These are phyloP conservation scores for Sinohyriopsis cumingii DNA, from an alignment of 2,888 invertebrate genomes.

Conservation along the genomic window DNA sequence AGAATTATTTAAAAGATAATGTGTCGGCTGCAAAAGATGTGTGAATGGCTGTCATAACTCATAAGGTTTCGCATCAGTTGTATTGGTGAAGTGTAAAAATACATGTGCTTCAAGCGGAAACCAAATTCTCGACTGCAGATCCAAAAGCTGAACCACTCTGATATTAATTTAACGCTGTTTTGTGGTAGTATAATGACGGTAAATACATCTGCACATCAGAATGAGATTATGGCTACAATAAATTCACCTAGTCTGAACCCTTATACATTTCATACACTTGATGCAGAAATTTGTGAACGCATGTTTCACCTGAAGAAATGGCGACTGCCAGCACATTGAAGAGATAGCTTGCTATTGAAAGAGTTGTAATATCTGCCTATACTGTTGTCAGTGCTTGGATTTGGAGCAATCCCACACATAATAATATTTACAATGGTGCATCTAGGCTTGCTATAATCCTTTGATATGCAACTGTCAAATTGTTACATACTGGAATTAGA, in stretches of 20 bases:
- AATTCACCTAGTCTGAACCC: constrained; percentile 8
- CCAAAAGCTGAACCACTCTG: too few species aligned
- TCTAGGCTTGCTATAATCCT: constrained; percentile 21
- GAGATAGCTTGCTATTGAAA: constrained; percentile 1
- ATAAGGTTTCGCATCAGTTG: too few species aligned
- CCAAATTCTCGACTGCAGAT: too few species aligned
- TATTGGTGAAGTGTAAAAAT: too few species aligned
- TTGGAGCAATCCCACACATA: constrained; percentile 20
- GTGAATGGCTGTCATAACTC: too few species aligned
- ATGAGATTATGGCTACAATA: constrained; percentile 11
- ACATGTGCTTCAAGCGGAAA: too few species aligned
- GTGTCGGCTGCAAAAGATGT: too few species aligned
- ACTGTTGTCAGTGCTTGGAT: constrained; percentile 21
- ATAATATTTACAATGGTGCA: constrained; percentile 20
- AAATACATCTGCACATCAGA: neutral
- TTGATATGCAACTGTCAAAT: constrained; percentile 15
- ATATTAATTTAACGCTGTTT: too few species aligned
- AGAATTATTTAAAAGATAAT: too few species aligned
- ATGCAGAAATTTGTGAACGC: constrained; percentile 7
- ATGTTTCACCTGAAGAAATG: constrained; percentile 4
- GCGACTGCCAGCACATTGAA: neutral
- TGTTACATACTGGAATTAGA: constrained; percentile 20
- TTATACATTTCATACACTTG: constrained; percentile 2
- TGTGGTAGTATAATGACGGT: neutral
- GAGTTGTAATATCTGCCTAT: constrained; percentile 9